Conservation (phyloP, 2,797 vertebrate species). For the Synanceia verrucosa region DNA sequence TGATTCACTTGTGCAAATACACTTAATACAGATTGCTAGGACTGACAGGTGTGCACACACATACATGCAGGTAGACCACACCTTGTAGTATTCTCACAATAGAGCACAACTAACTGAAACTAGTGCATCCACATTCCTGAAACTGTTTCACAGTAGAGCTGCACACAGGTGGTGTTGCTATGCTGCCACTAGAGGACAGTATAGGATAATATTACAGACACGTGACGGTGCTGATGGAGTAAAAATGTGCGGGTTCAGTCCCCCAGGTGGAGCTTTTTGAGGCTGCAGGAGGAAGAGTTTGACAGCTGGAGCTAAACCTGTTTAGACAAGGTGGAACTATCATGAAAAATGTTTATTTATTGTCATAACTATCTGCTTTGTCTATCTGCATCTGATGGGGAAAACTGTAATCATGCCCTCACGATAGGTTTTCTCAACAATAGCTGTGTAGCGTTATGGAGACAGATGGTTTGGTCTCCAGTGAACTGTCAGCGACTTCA, state of each 20-base stretch:
- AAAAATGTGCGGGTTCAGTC: neutral
- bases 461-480: constrained; percentile 28
- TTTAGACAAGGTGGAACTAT: neutral
- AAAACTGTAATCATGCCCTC: constrained; percentile 35
- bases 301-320: neutral
- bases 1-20: constrained; percentile 28
- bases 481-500: constrained; percentile 29
- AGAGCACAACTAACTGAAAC: neutral
- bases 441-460: constrained; percentile 18
- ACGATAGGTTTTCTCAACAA: constrained; percentile 18
- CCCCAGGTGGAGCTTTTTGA: neutral
- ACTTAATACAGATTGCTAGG: neutral
- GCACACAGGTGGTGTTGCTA: neutral
- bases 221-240: neutral
- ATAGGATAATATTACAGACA: constrained; percentile 6
- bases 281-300: neutral
- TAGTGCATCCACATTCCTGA: constrained; percentile 32
- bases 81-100: neutral
- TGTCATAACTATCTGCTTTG: neutral
- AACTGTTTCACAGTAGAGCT: constrained; percentile 39
- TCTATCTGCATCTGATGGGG: neutral
- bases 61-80: constrained; percentile 5
- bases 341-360: neutral
- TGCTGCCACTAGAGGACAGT: constrained; percentile 65
- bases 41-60: constrained; percentile 1